phyloP scores from a whole-genome alignment of 2,888 invertebrate species.

The Julus scandinavius region DNA sequence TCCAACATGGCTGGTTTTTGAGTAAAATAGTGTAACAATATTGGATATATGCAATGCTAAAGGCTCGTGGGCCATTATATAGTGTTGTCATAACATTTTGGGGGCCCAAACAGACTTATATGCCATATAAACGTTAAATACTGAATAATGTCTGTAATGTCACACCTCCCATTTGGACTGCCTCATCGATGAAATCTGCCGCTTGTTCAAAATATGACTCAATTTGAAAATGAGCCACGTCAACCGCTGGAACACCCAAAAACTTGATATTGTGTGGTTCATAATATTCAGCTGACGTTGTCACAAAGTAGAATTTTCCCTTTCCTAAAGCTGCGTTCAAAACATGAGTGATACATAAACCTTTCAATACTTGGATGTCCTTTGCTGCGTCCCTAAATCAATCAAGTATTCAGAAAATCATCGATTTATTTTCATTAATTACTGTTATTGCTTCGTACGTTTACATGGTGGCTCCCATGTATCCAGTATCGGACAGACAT shows the following conservation, averaged over 20 bases:
- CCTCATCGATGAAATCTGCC: conserved; percentile 67
- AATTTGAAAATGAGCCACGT: conserved; percentile 66
- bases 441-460: too few relatives aligned
- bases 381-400: conserved; percentile 66
- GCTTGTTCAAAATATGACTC: conserved; percentile 66
- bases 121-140: background rate
- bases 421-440: too few relatives aligned
- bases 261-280: conserved; percentile 65
- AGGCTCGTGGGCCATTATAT: too few relatives aligned
- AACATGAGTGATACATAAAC: conserved; percentile 67
- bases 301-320: conserved; percentile 64
- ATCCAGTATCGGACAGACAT: too few relatives aligned
- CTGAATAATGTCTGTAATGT: background rate
- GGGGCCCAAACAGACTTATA: too few relatives aligned
- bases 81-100: too few relatives aligned
- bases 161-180: conserved; percentile 63
- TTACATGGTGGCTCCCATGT: too few relatives aligned
- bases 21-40: background rate
- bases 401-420: too few relatives aligned
- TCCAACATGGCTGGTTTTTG: background rate
- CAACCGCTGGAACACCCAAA: conserved; percentile 67
- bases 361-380: conserved; percentile 63
- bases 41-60: too few relatives aligned
- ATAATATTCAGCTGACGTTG: conserved; percentile 65
- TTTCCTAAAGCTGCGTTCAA: conserved; percentile 68